phyloP scores from a whole-genome alignment of 2,888 invertebrate genomes.

The Eurytoma californica region DNA sequence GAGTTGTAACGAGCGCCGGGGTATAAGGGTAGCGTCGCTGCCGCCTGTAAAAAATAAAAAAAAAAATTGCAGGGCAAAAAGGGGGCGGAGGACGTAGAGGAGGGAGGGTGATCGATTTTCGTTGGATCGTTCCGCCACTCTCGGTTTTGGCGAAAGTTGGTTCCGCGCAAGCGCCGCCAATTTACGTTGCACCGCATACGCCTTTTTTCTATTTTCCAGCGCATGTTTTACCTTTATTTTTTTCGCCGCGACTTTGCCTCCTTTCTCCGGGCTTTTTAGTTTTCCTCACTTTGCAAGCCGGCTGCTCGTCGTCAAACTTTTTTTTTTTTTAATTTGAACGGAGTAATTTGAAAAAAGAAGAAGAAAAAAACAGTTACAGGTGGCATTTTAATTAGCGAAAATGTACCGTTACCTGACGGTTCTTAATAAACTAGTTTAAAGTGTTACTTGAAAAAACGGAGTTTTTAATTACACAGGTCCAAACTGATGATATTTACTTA shows the following conservation, averaged over 20 bases:
- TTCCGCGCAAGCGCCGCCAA: conserved; percentile 14
- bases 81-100: neutral
- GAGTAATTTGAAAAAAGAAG: no score
- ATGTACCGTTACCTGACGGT: neutral
- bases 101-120: conserved; percentile 41
- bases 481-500: no score
- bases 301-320: no score
- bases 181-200: no score
- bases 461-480: no score
- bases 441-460: no score
- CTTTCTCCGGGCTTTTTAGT: neutral
- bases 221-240: no score
- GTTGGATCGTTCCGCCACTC: conserved; percentile 48
- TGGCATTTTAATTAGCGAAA: conserved; percentile 20
- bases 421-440: no score
- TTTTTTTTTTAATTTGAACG: no score
- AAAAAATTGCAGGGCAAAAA: conserved; percentile 6
- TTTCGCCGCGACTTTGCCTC: conserved; percentile 16
- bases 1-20: conserved; percentile 47
- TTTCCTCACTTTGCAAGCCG: neutral
- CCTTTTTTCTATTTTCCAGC: no score
- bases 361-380: no score
- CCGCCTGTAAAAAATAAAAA: neutral
- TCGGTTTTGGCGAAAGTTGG: conserved; percentile 48
- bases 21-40: conserved; percentile 14